Conservation (phyloP, 2,113 vertebrate species). For the Neogobius melanostomus region DNA sequence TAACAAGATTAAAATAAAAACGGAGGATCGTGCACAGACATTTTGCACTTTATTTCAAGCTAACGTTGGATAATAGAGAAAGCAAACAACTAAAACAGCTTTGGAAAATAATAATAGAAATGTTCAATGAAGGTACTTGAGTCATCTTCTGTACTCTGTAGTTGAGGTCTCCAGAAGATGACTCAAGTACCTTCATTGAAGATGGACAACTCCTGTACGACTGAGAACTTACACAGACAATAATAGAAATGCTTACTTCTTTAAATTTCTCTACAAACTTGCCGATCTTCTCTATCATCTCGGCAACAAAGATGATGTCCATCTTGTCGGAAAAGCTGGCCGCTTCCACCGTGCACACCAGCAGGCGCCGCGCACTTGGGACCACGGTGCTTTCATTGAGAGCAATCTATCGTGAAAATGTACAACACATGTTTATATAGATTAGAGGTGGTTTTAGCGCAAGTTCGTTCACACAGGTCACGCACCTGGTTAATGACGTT, state of each 20-base stretch:
- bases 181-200: no score
- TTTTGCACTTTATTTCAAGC: not conserved
- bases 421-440: not conserved
- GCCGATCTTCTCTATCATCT: slow-evolving; percentile 98
- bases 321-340: slow-evolving; percentile 98
- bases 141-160: no score
- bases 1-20: not conserved
- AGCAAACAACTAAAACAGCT: not conserved
- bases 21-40: not conserved
- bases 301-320: slow-evolving; percentile 96
- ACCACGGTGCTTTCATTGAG: slow-evolving; percentile 94
- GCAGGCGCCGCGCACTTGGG: slow-evolving; percentile 85
- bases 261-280: slow-evolving; percentile 95
- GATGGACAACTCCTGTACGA: no score
- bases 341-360: slow-evolving; percentile 91
- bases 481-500: slow-evolving; percentile 95
- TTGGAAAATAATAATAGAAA: not conserved
- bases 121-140: no score
- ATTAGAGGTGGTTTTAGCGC: not conserved
- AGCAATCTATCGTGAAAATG: slow-evolving; percentile 81
- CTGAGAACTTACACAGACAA: no score
- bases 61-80: not conserved
- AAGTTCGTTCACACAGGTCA: not conserved
- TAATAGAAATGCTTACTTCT: slow-evolving; percentile 77
- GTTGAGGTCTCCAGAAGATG: no score